Percentiles rank a stretch among this genome's conserved stretches.
phyloP scores from a whole-genome alignment of 2,888 invertebrate species.

The Hemicrepidius hirtus region DNA sequence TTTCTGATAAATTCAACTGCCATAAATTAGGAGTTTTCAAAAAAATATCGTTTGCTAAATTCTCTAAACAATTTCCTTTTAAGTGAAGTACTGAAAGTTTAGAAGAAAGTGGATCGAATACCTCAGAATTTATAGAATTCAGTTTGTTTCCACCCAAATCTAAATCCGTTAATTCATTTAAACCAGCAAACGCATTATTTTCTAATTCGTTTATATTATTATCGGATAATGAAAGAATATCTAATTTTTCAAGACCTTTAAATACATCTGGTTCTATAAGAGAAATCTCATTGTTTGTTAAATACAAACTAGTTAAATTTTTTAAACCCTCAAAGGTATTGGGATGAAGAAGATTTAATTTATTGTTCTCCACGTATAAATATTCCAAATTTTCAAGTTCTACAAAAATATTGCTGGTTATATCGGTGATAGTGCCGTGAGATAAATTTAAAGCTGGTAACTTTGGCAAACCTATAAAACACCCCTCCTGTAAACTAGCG shows the following conservation, averaged over 20 bases:
- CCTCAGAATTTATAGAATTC: background rate
- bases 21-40: background rate
- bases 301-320: background rate
- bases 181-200: slow-evolving; percentile 47
- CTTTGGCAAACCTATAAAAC: slow-evolving; percentile 2
- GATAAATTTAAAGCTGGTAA: background rate
- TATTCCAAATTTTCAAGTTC: slow-evolving; percentile 1
- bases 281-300: slow-evolving; percentile 15
- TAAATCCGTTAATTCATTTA: slow-evolving; percentile 34
- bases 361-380: slow-evolving; percentile 20
- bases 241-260: background rate
- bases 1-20: background rate
- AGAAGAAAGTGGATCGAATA: slow-evolving; percentile 15
- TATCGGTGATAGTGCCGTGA: slow-evolving; percentile 1
- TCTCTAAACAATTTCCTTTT: slow-evolving; percentile 5
- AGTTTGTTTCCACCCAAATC: slow-evolving; percentile 24
- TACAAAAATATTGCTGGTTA: slow-evolving; percentile 6
- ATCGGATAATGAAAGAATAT: slow-evolving; percentile 42
- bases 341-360: slow-evolving; percentile 12
- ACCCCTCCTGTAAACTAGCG: background rate
- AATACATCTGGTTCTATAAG: slow-evolving; percentile 18
- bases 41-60: slow-evolving; percentile 10
- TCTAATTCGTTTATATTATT: slow-evolving; percentile 57
- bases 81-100: slow-evolving; percentile 1
- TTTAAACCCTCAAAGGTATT: slow-evolving; percentile 7